A percentile compares a stretch with the other conserved stretches of the same genome.
Conservation (phyloP, 1,140 invertebrate genomes). For the Saxidomus purpurata region DNA sequence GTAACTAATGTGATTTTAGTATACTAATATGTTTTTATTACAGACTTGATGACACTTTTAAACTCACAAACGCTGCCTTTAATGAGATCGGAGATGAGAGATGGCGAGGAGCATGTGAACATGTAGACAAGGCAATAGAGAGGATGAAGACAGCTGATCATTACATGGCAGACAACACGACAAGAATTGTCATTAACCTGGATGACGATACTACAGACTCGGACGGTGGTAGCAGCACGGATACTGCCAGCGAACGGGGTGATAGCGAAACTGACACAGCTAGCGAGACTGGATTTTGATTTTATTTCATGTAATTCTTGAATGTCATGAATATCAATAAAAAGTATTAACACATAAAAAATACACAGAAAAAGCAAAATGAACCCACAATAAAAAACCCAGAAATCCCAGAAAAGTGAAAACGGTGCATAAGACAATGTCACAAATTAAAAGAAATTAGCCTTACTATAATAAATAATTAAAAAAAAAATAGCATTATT, state of each 20-base stretch:
- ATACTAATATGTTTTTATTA: not conserved
- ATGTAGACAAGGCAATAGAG: slow-evolving; percentile 3
- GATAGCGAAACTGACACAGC: not conserved
- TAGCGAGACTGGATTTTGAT: no score
- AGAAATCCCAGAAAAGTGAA: no score
- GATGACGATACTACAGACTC: not conserved
- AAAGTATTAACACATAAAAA: no score
- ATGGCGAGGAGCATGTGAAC: not conserved
- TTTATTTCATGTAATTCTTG: no score
- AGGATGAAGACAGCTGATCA: not conserved
- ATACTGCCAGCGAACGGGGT: not conserved
- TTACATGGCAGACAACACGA: not conserved
- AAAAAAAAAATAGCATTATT: no score
- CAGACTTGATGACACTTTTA: slow-evolving; percentile 1
- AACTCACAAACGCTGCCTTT: not conserved
- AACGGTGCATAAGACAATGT: no score
- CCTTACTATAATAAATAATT: no score
- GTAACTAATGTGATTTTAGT: not conserved
- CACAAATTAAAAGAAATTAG: no score
- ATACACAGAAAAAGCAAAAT: no score
- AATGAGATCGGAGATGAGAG: not conserved
- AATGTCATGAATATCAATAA: no score
- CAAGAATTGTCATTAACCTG: not conserved
- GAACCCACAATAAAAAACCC: no score
- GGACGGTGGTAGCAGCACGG: not conserved